Evolutionary conservation across 2,113 vertebrate genomes (phyloP).

Genomic region (Tautogolabrus adspersus): DNA sequence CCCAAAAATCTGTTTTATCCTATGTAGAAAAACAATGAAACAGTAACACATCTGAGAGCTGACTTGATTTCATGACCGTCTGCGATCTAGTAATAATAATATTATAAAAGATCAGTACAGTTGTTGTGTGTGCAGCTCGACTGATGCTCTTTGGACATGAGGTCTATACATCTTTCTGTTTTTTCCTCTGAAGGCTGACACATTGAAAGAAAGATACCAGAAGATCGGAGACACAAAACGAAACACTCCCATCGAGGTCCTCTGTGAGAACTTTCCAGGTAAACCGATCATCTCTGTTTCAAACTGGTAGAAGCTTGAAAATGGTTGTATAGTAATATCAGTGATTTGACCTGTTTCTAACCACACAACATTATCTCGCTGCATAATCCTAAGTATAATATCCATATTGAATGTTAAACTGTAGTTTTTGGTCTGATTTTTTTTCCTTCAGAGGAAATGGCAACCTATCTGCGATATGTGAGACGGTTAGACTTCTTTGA

Average conservation of each 20-base stretch:
- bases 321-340: background rate
- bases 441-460: constrained; percentile 94
- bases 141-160: background rate
- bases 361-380: too few relatives aligned
- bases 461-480: constrained; percentile 97
- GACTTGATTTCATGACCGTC: background rate
- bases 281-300: constrained; percentile 14
- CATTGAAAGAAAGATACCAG: constrained; percentile 98
- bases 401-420: background rate
- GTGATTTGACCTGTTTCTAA: constrained; percentile 3
- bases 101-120: background rate
- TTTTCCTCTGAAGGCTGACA: constrained; percentile 90
- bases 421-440: background rate
- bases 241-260: constrained; percentile 98
- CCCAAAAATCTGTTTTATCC: background rate
- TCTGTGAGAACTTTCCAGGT: constrained; percentile 99
- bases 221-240: constrained; percentile 99
- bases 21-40: background rate
- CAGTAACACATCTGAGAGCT: background rate
- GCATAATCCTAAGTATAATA: too few relatives aligned
- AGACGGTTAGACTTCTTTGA: constrained; percentile 98
- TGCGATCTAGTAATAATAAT: background rate
- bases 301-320: background rate
- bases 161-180: background rate
- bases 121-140: too few relatives aligned